phyloP scores from a whole-genome alignment of 2,113 vertebrate species.

The Clarias batrachus region DNA sequence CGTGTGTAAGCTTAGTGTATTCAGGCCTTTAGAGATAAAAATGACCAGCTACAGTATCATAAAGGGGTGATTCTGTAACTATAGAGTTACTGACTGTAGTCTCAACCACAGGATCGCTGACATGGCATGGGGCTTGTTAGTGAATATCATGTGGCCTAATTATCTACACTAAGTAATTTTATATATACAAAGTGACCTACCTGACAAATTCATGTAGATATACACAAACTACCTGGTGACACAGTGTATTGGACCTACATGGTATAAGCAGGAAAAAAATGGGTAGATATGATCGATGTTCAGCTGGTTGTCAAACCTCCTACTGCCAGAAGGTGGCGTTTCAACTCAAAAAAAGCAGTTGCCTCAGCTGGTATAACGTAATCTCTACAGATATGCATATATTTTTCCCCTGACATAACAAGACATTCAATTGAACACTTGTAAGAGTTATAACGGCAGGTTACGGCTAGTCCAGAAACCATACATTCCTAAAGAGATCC shows the following conservation, averaged over 20 bases:
- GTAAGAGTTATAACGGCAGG: slow-evolving; percentile 7
- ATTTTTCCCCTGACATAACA: slow-evolving; percentile 23
- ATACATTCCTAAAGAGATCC: slow-evolving; percentile 39
- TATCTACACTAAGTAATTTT: not conserved
- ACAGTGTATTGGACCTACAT: not conserved
- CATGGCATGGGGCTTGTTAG: not conserved
- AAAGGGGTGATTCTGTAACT: slow-evolving; percentile 8
- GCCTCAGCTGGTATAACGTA: not conserved
- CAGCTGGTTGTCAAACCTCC: not conserved
- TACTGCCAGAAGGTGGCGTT: not conserved
- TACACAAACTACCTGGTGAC: not conserved
- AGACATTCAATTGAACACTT: slow-evolving; percentile 31
- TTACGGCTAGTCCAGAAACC: not conserved
- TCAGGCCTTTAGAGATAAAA: slow-evolving; percentile 9
- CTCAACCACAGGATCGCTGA: not conserved
- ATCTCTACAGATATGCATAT: not conserved
- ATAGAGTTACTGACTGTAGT: not conserved
- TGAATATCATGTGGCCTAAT: not conserved
- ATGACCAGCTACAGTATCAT: not conserved
- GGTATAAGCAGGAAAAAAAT: not conserved
- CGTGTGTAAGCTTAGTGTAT: slow-evolving; percentile 6
- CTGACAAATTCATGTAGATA: not conserved
- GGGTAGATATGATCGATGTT: not conserved
- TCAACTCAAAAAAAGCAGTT: not conserved
- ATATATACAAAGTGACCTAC: not conserved